phyloP scores from a whole-genome alignment of 2,888 invertebrate species.

The Copidosoma aretas region DNA sequence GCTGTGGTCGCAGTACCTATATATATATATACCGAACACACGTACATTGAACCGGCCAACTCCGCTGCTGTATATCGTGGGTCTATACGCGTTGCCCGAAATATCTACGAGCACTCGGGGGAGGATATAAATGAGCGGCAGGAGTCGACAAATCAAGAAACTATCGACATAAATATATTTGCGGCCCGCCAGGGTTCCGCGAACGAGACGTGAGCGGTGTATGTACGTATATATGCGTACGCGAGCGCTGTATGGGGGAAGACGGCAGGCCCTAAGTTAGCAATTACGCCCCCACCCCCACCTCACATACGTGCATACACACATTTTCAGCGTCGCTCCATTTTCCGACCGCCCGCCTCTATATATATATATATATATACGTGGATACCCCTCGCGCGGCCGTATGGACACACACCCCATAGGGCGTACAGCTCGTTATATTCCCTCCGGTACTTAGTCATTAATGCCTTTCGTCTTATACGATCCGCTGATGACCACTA shows the following conservation, averaged over 20 bases:
- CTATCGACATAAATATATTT: constrained; percentile 64
- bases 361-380: no score
- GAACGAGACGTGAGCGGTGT: background rate
- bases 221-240: background rate
- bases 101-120: constrained; percentile 53
- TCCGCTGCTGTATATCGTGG: background rate
- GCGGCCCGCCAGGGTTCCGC: constrained; percentile 50
- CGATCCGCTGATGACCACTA: constrained; percentile 40
- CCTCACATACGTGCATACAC: background rate
- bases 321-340: constrained; percentile 2
- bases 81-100: constrained; percentile 43
- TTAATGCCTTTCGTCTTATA: constrained; percentile 37
- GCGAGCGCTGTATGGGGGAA: constrained; percentile 48
- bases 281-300: constrained; percentile 54
- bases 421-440: constrained; percentile 23
- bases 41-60: background rate
- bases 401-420: no score
- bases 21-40: background rate
- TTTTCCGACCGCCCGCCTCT: constrained; percentile 9
- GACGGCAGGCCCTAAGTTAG: constrained; percentile 59
- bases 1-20: background rate
- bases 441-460: constrained; percentile 41
- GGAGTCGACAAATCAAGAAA: constrained; percentile 63
- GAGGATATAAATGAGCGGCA: constrained; percentile 61
- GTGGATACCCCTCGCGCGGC: no score